Base-by-base conservation (phyloP, 1,140 invertebrate species). In the Bombus vancouverensis region DNA sequence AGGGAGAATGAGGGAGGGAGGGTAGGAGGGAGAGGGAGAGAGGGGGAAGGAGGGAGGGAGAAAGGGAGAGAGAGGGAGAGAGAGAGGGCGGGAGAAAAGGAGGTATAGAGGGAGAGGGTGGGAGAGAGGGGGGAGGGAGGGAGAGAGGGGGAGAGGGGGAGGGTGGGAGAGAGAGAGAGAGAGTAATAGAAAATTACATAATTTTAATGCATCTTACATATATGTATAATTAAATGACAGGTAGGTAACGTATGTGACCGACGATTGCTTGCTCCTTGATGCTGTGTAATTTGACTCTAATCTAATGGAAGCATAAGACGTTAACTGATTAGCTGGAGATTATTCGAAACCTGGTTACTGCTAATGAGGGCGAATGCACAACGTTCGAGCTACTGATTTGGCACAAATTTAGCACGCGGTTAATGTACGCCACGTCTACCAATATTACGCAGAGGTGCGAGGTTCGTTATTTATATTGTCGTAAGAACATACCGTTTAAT, bases 311-410 rank as follows among this genome's bases (percentile, higher is more conserved):
- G 70, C 39, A 12, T 72, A 39, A 42, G 70, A 72, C n/a, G 34
- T 72, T 72, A 72, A 72, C 70, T 72, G 70, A 72, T 72, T 42
- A 72, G 13, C 39, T 18, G 22, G 39, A 42, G 39, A 72, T 72
- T 72, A 28, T 72, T 72, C 39, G 70, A 72, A 42, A n/a, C 13
- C 70, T 42, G 25, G 6, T 72, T 72, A 71, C 37, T 71, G 68
- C 68, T 71, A 71, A 71, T 39, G 68, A 71, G 68, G 68, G 22
- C 28, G 34, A 25, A 71, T 71, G 34, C 25, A 42, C 68, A 9
- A 13, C 68, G 68, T 39, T 71, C 68, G 12, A 71, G 68, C 39
- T 71, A 39, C 68, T 39, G 25, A 71, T 71, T 71, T 39, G 22
- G 68, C 68, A 39, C 68, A 71, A 71, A 71, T 71, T 71, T 71